Evolutionary conservation across 1,140 invertebrate genomes (phyloP), one percentile per base, ranked within the genome.

Genomic region (Mamestra configurata): DNA sequence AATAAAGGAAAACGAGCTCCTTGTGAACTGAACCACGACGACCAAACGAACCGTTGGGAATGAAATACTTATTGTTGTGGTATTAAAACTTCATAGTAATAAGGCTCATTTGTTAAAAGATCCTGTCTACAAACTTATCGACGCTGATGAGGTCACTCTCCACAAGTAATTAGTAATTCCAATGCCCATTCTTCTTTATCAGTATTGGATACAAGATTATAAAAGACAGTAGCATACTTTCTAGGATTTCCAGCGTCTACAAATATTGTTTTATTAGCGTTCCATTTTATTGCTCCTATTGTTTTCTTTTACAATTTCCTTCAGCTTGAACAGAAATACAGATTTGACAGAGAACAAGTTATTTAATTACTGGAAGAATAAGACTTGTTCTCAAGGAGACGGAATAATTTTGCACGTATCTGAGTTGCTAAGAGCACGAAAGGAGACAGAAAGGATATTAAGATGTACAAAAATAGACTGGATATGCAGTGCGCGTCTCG

Each of bases 1-100:
- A 79, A 81, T 81, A 84, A 84, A 80, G 81, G 79, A 81, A 79
- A 84, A 82, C 78, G 71, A 84, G 77, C 72, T 79, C 61, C 82
- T 70, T 84, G 83, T 80, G 80, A 84, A 80, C 80, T 71, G 77
- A 76, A 84, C 78, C 78, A 70, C 72, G 73, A 84, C 82, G 59
- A 43, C 66, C 37, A 53, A 81, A 79, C 70, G 46, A 79, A 77
- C 79, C 79, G 82, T 81, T 84, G 82, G 79, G 77, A 81, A 79
- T 77, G 15, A 64, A 79, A 59, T 66, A 77, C 55, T 51, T 37
- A 77, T 64, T 66, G 40, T 35, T 51, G 59, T 35, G 5, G 75
- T 10, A 73, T 59, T 57, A 20, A 57, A 73, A 57, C 59, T 75
- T 40, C 35, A 57, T 75, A 27, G 6, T 43, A 59, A 57, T 59